Base-by-base conservation (phyloP, 2,113 vertebrate genomes). In the Amphiprion percula region DNA sequence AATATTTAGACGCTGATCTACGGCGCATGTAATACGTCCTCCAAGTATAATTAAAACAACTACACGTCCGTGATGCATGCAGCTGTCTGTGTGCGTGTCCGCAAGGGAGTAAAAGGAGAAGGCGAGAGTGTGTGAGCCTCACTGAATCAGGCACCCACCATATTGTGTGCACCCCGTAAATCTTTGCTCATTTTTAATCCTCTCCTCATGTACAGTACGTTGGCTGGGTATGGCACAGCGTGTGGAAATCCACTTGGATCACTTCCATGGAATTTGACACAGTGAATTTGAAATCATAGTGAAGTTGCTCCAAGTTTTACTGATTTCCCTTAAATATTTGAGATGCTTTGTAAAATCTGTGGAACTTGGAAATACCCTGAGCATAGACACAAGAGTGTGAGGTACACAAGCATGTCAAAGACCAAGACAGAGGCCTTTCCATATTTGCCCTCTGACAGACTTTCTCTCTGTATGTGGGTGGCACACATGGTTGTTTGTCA, bases 401-500 rank as follows among this genome's bases (percentile, higher is more conserved):
- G 8, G 26, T 50, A 33, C 54, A 33, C 23, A 52, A n/a, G 26
- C 5, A 77, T 52, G 68, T 53, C 68, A 74, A 30, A 44, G 23
- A 17, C n/a, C 37, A 6, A 53, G 37, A 61, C 21, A 50, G 21
- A 55, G 50, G 49, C 39, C 17, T 74, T 55, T 59, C 65, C 60
- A 55, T 19, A 68, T 55, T 68, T 79, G 59, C 19, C 39, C 58
- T 10, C 26, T 26, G 26, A 26, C 26, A 26, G 56, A 62, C 49
- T 75, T 28, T 74, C 60, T 68, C 37, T 10, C 41, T 82, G 17
- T 58, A 12, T 54, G 58, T 47, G 64, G 77, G 73, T 83, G 71
- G 71, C 44, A 15, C 47, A 15, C 30, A 64, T 30, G 62, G 64
- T 24, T 68, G 23, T 68, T 19, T 56, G 53, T 77, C 28, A 52